Conservation (phyloP, 1,140 invertebrate species). For the Euwallacea fornicatus region DNA sequence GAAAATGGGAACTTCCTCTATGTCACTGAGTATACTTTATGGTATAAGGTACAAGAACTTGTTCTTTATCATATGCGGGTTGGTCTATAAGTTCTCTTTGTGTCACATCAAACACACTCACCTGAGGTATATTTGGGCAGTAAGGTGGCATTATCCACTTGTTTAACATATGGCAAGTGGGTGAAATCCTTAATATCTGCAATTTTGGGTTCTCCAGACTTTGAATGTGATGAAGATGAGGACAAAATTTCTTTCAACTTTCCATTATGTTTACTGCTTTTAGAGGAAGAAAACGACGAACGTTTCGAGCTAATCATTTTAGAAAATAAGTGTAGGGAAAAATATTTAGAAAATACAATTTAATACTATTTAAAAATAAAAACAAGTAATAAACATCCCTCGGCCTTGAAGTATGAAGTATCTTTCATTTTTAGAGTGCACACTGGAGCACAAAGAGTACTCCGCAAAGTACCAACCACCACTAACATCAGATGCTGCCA, state of each 20-base stretch:
- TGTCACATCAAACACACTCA: constrained; percentile 34
- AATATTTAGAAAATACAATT: too few relatives aligned
- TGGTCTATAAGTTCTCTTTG: not conserved
- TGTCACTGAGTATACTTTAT: too few relatives aligned
- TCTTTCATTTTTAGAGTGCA: too few relatives aligned
- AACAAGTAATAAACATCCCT: too few relatives aligned
- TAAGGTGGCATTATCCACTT: constrained; percentile 57
- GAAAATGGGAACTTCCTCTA: too few relatives aligned
- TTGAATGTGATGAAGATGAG: constrained; percentile 4
- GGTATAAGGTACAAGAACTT: too few relatives aligned
- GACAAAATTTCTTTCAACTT: constrained; percentile 40
- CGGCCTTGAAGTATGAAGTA: too few relatives aligned
- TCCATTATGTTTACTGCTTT: constrained; percentile 35
- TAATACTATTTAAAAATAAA: too few relatives aligned
- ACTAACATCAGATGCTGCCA: too few relatives aligned
- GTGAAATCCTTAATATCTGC: constrained; percentile 38
- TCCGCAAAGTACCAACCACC: too few relatives aligned
- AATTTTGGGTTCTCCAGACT: constrained; percentile 18
- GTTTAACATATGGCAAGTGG: constrained; percentile 45
- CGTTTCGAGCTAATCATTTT: constrained; percentile 31
- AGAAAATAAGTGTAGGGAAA: not conserved
- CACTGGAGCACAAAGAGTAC: too few relatives aligned
- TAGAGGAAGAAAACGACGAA: constrained; percentile 25
- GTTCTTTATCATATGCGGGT: not conserved
- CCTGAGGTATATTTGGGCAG: constrained; percentile 59